Base-by-base conservation (phyloP, 2,888 invertebrate species). In the Pantelozetes paolii region DNA sequence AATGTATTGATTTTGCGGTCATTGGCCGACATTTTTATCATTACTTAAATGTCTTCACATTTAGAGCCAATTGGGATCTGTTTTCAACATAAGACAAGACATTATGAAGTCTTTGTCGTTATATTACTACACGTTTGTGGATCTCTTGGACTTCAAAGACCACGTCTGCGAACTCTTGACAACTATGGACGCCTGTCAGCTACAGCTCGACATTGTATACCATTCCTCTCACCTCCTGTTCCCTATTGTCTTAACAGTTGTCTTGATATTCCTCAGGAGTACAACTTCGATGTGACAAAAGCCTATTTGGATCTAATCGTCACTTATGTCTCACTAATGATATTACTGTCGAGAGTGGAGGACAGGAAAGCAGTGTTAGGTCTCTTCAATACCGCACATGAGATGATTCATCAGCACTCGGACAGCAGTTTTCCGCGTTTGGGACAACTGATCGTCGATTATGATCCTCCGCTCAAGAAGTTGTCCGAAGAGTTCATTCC, bases 71-170 rank as follows among this genome's bases (percentile, higher is more conserved):
- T 72, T 71, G 45, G 59, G 36, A 30, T 23, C 90, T 59, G 89
- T 78, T 20, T 75, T 74, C 59, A 74, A 88, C 77, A 90, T 96
- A 71, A 88, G 91, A 79, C 90, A 90, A 81, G 99, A 99, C 82
- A 94, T 99, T 54, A 93, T 96, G 77, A 98, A 98, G 82, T 94
- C 95, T 0, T 84, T 99, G 1, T 95, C 96, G 0, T 83, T 99
- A 9, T 99, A 99, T 82, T 99, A 99, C 82, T 96, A 95, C 82
- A 99, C 99, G 0, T 99, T 99, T 85, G 98, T 98, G 15, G 99
- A 99, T 85, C 86, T 99, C 59, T 85, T 99, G 73, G 98, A 99
- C 82, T 94, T 99, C 81, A 98, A 96, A 82, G 86, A 86, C 78
- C 84, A 85, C 79, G 84, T 86, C 1, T 83, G 83, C 73, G 84